Percentiles rank a stretch among this genome's conserved stretches.
These are phyloP conservation scores for Meloidogyne chitwoodi DNA, from an alignment of 1,140 invertebrate genomes.

Conservation along the genomic window DNA sequence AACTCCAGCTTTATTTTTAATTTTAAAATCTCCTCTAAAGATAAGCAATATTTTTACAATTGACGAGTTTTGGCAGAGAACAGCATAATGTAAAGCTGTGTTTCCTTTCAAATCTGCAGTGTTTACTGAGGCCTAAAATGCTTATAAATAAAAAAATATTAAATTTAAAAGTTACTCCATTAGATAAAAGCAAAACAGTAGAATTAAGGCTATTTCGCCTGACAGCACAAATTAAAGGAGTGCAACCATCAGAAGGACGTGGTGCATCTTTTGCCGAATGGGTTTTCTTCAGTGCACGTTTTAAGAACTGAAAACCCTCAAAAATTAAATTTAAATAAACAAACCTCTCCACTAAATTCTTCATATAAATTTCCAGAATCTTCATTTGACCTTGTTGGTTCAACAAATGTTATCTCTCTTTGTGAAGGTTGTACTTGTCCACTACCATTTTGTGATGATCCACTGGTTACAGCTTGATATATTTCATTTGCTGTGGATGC, in stretches of 20 bases:
- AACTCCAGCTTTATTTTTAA: conserved; percentile 27
- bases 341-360: neutral
- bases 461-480: neutral
- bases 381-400: neutral
- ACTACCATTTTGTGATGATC: neutral
- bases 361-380: neutral
- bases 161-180: neutral
- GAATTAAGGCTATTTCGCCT: neutral
- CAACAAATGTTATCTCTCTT: neutral
- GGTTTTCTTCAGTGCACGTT: neutral
- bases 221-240: conserved; percentile 16
- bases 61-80: neutral
- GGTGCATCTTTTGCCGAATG: neutral
- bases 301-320: neutral
- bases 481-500: too few relatives aligned
- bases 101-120: conserved; percentile 18
- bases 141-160: neutral
- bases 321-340: neutral
- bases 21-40: conserved; percentile 20
- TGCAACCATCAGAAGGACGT: conserved; percentile 2
- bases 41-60: conserved; percentile 31
- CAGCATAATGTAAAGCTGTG: conserved; percentile 27
- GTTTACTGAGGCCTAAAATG: conserved; percentile 10
- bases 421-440: neutral
- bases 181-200: neutral